These are phyloP conservation scores for Pelmatolapia mariae DNA, from an alignment of 2,113 vertebrate genomes.

Conservation along the genomic window DNA sequence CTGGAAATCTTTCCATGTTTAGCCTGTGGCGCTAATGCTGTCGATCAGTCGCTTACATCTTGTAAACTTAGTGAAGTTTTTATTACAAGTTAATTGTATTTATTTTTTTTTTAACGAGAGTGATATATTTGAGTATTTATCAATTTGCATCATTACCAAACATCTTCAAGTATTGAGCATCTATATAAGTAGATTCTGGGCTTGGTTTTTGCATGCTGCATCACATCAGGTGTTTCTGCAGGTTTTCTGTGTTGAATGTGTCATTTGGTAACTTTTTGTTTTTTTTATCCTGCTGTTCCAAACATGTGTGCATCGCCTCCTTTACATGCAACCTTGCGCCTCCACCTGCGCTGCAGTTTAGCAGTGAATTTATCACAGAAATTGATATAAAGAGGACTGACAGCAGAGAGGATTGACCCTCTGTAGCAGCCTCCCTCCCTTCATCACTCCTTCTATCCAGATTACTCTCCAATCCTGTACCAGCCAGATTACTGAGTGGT, in stretches of 20 bases:
- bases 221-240: neutral
- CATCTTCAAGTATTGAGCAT: neutral
- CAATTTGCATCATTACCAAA: neutral
- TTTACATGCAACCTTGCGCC: neutral
- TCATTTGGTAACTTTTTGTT: neutral
- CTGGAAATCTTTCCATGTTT: neutral
- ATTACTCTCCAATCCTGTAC: slow-evolving; percentile 57
- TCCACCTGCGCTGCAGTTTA: neutral
- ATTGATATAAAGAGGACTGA: neutral
- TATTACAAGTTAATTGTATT: neutral
- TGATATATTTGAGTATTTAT: neutral
- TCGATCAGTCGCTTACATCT: accelerated
- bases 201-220: neutral
- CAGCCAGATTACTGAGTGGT: slow-evolving; percentile 49
- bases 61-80: neutral
- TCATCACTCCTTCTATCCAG: slow-evolving; percentile 30
- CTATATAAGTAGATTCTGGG: neutral
- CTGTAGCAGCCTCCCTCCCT: neutral
- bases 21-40: neutral
- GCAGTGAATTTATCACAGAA: neutral
- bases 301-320: accelerated
- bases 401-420: slow-evolving; percentile 23
- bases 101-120: accelerated
- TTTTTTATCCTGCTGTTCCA: neutral
- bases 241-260: neutral